Percentiles rank a stretch among this genome's conserved stretches.
Evolutionary conservation across 2,888 invertebrate species (phyloP).

Genomic region (Neoascia interrupta): DNA sequence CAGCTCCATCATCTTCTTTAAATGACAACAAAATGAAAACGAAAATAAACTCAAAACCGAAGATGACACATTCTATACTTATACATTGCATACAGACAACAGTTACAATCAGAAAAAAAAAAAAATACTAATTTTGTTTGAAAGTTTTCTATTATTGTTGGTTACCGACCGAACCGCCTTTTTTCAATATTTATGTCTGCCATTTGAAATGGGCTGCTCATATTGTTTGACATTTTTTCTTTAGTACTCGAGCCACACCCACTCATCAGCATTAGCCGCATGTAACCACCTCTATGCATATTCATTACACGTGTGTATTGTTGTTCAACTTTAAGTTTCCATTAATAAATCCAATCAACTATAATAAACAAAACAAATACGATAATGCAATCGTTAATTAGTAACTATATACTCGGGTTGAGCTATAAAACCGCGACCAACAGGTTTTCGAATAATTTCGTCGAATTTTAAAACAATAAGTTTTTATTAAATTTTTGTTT

Average conservation of each 20-base stretch:
- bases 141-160: conserved; percentile 7
- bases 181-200: conserved; percentile 16
- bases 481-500: no score
- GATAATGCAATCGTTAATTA: conserved; percentile 36
- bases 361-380: conserved; percentile 32
- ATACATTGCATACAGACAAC: neutral
- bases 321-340: neutral
- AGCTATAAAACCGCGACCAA: no score
- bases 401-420: no score
- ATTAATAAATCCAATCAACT: conserved; percentile 33
- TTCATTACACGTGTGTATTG: conserved; percentile 6
- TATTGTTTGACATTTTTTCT: conserved; percentile 36
- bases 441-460: no score
- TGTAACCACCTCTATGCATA: conserved; percentile 20
- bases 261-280: conserved; percentile 22
- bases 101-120: neutral
- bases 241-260: conserved; percentile 16
- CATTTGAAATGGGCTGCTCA: no score
- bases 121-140: neutral
- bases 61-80: conserved; percentile 34
- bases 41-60: conserved; percentile 5
- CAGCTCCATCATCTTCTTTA: conserved; percentile 34
- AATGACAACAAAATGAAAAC: conserved; percentile 24
- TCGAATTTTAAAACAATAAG: no score
- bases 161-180: neutral